Conservation (phyloP, 2,113 vertebrate genomes). For the Hemibates koningsi region DNA sequence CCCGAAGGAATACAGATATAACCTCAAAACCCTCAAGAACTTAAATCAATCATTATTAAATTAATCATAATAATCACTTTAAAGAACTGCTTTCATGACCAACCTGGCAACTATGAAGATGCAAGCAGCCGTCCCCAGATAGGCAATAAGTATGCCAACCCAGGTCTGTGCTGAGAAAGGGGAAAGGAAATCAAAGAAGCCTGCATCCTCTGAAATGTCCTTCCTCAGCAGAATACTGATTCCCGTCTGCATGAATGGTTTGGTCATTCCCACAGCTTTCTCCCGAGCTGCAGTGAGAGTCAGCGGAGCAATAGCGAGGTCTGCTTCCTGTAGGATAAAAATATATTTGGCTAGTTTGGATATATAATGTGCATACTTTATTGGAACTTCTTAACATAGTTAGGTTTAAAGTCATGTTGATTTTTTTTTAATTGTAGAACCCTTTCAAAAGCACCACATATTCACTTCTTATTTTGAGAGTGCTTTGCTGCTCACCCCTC, state of each 20-base stretch:
- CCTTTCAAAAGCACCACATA: not conserved
- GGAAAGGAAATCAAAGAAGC: slow-evolving; percentile 78
- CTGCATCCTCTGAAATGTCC: slow-evolving; percentile 66
- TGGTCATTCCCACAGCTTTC: slow-evolving; percentile 80
- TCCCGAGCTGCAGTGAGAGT: slow-evolving; percentile 81
- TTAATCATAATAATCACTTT: not conserved
- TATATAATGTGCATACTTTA: not conserved
- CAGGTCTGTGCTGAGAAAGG: slow-evolving; percentile 83
- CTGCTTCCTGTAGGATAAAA: slow-evolving; percentile 73
- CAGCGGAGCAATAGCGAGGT: slow-evolving; percentile 80
- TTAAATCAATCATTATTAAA: not conserved
- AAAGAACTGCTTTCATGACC: not conserved
- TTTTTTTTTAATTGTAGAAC: accelerated
- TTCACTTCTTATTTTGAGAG: not conserved
- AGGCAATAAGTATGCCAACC: slow-evolving; percentile 78
- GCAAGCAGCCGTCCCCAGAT: slow-evolving; percentile 78
- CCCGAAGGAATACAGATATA: not conserved
- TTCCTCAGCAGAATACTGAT: slow-evolving; percentile 83
- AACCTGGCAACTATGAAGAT: slow-evolving; percentile 80
- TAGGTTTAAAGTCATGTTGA: not conserved
- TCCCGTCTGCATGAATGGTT: slow-evolving; percentile 84
- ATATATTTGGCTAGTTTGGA: not conserved
- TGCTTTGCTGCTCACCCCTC: slow-evolving; percentile 64
- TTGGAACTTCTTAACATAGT: not conserved
- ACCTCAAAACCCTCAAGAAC: not conserved